phyloP scores from a whole-genome alignment of 2,888 invertebrate species.

The Drosophila kanekoi region DNA sequence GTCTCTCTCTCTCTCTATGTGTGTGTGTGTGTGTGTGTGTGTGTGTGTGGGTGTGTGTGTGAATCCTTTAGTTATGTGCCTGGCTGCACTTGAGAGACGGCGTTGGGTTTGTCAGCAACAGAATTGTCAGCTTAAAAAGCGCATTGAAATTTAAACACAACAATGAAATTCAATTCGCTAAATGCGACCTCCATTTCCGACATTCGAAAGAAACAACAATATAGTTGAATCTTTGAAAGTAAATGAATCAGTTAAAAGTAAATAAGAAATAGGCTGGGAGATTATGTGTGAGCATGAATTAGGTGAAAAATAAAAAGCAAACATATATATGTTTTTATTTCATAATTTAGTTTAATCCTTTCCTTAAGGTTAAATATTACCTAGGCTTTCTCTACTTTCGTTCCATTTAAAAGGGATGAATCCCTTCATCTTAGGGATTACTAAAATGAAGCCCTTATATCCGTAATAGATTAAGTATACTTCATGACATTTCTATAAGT shows the following conservation, averaged over 20 bases:
- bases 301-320: background rate
- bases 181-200: constrained; percentile 14
- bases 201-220: background rate
- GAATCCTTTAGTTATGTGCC: constrained; percentile 31
- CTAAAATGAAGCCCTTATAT: too few relatives aligned
- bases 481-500: background rate
- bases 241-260: constrained; percentile 11
- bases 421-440: too few relatives aligned
- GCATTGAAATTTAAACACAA: constrained; percentile 33
- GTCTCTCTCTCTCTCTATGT: background rate
- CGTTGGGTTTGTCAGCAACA: constrained; percentile 28
- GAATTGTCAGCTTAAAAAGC: constrained; percentile 41
- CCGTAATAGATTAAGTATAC: too few relatives aligned
- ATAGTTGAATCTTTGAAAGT: background rate
- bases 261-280: background rate
- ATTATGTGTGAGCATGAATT: background rate
- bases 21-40: background rate
- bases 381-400: too few relatives aligned
- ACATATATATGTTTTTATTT: background rate
- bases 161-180: constrained; percentile 27
- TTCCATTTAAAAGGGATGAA: too few relatives aligned
- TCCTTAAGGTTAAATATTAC: too few relatives aligned
- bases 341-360: background rate
- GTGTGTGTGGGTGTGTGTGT: constrained; percentile 8
- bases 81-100: constrained; percentile 32